A percentile compares a stretch with the other conserved stretches of the same genome.
These are phyloP conservation scores for Hemicrepidius hirtus DNA, from an alignment of 2,888 invertebrate species.

Conservation along the genomic window DNA sequence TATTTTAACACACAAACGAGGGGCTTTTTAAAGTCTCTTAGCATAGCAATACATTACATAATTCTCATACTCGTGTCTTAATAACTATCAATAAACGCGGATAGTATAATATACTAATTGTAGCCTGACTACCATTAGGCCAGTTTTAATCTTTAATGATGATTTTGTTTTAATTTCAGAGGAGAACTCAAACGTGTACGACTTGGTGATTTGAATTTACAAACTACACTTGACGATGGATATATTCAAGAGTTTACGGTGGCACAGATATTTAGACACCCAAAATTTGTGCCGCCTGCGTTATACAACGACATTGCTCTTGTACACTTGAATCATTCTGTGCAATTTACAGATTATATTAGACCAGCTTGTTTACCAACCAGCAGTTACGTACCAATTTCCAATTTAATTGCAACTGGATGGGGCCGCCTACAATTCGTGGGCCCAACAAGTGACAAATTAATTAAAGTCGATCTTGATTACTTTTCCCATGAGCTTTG, in stretches of 20 bases:
- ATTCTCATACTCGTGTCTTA: too few relatives aligned
- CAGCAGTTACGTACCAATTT: constrained; percentile 29
- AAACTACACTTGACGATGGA: constrained; percentile 43
- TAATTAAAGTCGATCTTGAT: constrained; percentile 58
- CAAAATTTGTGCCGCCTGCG: constrained; percentile 66
- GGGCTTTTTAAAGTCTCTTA: too few relatives aligned
- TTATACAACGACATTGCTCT: constrained; percentile 73
- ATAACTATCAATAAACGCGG: too few relatives aligned
- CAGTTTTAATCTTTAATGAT: neutral
- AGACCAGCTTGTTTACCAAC: constrained; percentile 71
- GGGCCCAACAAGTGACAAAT: constrained; percentile 44
- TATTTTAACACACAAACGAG: too few relatives aligned
- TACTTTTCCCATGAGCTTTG: constrained; percentile 51
- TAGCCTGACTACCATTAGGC: too few relatives aligned
- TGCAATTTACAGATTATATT: constrained; percentile 65
- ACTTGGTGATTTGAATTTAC: constrained; percentile 69
- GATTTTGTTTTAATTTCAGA: constrained; percentile 57
- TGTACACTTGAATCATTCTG: constrained; percentile 66
- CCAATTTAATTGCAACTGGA: constrained; percentile 66
- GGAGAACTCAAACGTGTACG: constrained; percentile 66
- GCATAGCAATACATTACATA: too few relatives aligned
- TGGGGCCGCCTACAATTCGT: constrained; percentile 63
- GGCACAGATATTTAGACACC: constrained; percentile 65
- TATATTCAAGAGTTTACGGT: constrained; percentile 55
- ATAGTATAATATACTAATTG: too few relatives aligned